Conservation (phyloP, 2,797 vertebrate species). For the Labeo calbasu region DNA sequence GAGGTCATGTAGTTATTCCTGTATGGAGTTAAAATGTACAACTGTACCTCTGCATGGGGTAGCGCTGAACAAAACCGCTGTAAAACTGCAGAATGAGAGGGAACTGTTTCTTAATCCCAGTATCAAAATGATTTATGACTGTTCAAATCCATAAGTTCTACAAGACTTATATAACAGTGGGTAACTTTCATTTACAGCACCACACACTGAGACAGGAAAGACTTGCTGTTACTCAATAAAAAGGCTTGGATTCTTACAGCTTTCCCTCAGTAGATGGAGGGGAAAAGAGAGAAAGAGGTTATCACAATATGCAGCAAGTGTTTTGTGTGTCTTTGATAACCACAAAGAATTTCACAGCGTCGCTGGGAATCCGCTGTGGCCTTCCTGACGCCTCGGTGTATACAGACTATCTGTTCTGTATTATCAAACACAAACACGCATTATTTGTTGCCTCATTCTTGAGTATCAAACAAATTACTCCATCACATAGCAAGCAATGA, state of each 20-base stretch:
- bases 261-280: constrained; percentile 15
- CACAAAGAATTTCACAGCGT: constrained; percentile 4
- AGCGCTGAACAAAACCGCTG: constrained; percentile 33
- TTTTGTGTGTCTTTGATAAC: constrained; percentile 35
- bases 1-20: constrained; percentile 1
- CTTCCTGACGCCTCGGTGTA: constrained; percentile 13
- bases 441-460: constrained; percentile 41
- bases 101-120: background rate
- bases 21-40: constrained; percentile 20
- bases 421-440: constrained; percentile 27
- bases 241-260: constrained; percentile 27
- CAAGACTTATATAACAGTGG: constrained; percentile 22
- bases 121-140: constrained; percentile 34
- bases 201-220: constrained; percentile 44
- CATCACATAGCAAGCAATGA: constrained; percentile 3
- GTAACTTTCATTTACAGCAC: constrained; percentile 41
- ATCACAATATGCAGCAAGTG: constrained; percentile 20
- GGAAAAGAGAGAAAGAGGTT: background rate
- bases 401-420: constrained; percentile 23
- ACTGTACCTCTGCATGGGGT: constrained; percentile 41
- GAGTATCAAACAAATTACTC: constrained; percentile 35
- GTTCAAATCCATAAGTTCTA: constrained; percentile 40
- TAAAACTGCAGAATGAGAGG: constrained; percentile 6
- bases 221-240: constrained; percentile 41
- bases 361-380: background rate